Conservation (phyloP, 2,888 invertebrate genomes). For the Aethes cnicana region DNA sequence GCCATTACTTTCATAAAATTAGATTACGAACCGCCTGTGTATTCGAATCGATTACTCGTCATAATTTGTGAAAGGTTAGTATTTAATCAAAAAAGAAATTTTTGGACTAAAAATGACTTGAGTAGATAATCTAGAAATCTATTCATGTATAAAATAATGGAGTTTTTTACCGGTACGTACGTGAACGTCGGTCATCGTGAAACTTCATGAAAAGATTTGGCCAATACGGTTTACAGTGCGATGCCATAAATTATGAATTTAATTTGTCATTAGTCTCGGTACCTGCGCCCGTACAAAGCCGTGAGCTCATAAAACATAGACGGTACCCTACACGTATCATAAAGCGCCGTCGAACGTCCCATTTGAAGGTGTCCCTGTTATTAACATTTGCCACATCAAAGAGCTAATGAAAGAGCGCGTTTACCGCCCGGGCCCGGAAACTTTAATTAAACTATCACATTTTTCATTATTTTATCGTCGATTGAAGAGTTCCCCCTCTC, state of each 20-base stretch:
- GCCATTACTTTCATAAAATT: no score
- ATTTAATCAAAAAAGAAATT: no score
- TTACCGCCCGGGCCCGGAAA: slow-evolving; percentile 60
- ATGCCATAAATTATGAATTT: slow-evolving; percentile 17
- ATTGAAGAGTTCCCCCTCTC: slow-evolving; percentile 45
- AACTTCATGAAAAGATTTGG: background rate
- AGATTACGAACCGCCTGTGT: no score
- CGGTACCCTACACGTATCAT: slow-evolving; percentile 1
- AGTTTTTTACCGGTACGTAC: no score
- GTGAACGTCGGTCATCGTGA: no score
- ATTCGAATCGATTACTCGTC: no score
- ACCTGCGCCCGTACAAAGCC: slow-evolving; percentile 39
- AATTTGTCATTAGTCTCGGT: slow-evolving; percentile 44
- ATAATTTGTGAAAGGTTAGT: no score
- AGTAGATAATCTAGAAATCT: no score
- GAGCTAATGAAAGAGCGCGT: slow-evolving; percentile 51
- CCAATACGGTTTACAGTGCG: background rate
- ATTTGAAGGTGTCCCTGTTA: slow-evolving; percentile 56
- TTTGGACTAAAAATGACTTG: no score
- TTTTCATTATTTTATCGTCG: slow-evolving; percentile 68
- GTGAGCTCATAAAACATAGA: slow-evolving; percentile 29
- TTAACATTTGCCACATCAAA: slow-evolving; percentile 59
- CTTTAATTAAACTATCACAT: slow-evolving; percentile 70
- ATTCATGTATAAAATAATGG: no score
- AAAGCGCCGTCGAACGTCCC: slow-evolving; percentile 43